These are phyloP conservation scores for Parazoanthus darwini DNA, from an alignment of 92 coral and sea anemone species.

Conservation along the genomic window DNA sequence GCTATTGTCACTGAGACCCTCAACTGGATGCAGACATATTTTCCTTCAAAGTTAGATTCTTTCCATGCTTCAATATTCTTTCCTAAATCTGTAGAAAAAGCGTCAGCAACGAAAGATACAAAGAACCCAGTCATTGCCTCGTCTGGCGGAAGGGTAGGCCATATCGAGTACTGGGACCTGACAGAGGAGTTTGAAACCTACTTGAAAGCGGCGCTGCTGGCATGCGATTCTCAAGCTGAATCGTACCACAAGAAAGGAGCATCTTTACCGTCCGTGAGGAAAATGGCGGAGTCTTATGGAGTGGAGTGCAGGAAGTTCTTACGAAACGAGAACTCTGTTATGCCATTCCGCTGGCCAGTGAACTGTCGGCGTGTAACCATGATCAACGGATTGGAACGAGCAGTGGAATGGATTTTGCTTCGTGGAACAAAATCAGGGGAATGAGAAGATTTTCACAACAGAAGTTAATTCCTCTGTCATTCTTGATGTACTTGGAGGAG, in stretches of 20 bases:
- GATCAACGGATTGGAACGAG: constrained; percentile 38
- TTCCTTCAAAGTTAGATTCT: background rate
- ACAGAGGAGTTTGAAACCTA: constrained; percentile 43
- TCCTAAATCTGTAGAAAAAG: background rate
- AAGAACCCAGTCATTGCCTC: background rate
- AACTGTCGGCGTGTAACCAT: constrained; percentile 62
- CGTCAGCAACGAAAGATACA: constrained; percentile 57
- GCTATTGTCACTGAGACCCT: constrained; percentile 10
- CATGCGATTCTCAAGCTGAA: no score
- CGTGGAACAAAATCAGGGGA: background rate
- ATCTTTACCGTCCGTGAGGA: background rate
- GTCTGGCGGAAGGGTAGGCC: background rate
- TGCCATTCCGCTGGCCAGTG: constrained; percentile 56
- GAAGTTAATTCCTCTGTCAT: no score
- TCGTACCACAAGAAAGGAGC: no score
- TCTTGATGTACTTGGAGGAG: no score
- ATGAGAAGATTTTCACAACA: no score
- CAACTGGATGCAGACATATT: constrained; percentile 32
- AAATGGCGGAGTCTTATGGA: no score
- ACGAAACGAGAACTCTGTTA: constrained; percentile 45
- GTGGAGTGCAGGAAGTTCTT: no score
- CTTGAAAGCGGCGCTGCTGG: no score
- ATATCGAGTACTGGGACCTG: constrained; percentile 57
- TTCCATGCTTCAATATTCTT: background rate
- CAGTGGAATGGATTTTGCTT: constrained; percentile 55